These are phyloP conservation scores for Microcebus jonahi DNA, from an alignment of 2,113 vertebrate genomes.

Conservation along the genomic window DNA sequence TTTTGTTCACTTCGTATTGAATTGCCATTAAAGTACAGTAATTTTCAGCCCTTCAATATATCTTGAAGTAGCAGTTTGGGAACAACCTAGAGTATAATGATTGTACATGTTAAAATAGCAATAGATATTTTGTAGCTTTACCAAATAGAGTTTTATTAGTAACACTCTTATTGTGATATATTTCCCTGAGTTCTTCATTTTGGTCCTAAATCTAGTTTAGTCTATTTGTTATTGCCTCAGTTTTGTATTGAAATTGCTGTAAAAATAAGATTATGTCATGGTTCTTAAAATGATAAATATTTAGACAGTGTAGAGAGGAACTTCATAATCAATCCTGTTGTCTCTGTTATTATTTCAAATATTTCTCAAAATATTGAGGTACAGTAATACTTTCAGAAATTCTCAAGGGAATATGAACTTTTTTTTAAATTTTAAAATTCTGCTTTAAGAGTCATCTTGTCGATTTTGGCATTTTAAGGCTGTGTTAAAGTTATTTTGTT, in stretches of 20 bases:
- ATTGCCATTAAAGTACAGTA: constrained; percentile 61
- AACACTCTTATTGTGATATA: background rate
- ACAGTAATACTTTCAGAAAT: constrained; percentile 6
- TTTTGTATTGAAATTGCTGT: constrained; percentile 49
- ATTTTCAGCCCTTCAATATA: constrained; percentile 67
- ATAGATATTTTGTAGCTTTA: constrained; percentile 43
- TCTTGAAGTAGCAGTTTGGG: constrained; percentile 64
- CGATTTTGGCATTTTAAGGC: background rate
- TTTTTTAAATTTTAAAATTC: background rate
- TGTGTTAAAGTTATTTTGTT: background rate
- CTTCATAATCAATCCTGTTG: background rate
- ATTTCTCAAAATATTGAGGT: constrained; percentile 52
- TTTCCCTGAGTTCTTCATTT: constrained; percentile 60
- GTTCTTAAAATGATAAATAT: background rate
- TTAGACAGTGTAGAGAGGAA: constrained; percentile 1
- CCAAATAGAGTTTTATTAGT: constrained; percentile 63
- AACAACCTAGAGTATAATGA: background rate
- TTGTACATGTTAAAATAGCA: constrained; percentile 46
- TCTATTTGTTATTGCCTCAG: constrained; percentile 71
- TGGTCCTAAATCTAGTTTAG: constrained; percentile 62
- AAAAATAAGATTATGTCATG: constrained; percentile 55
- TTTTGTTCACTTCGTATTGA: constrained; percentile 64
- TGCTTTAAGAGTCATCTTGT: background rate
- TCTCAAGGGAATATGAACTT: background rate
- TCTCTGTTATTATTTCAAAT: background rate